Percentiles rank a stretch among this genome's conserved stretches.
phyloP scores from a whole-genome alignment of 2,888 invertebrate genomes.

The Eupeodes luniger region DNA sequence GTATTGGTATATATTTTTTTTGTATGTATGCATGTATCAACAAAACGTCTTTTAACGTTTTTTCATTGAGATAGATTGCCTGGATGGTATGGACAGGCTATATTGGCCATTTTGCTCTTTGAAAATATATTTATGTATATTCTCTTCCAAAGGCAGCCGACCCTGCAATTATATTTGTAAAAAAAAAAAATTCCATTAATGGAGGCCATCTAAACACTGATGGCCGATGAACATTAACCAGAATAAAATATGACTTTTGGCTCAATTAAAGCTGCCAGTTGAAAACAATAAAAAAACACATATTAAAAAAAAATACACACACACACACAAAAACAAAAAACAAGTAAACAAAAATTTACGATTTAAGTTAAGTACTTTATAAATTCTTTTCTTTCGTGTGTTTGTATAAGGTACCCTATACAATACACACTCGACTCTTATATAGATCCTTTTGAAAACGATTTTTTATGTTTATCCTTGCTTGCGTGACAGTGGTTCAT shows the following conservation, averaged over 20 bases:
- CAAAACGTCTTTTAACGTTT: slow-evolving; percentile 42
- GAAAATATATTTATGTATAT: not conserved
- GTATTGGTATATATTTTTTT: not conserved
- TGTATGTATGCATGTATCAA: not conserved
- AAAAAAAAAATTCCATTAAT: slow-evolving; percentile 40
- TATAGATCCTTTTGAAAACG: slow-evolving; percentile 34
- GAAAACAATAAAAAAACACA: slow-evolving; percentile 47
- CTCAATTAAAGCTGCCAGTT: slow-evolving; percentile 56
- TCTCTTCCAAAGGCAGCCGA: not conserved
- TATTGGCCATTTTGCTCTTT: slow-evolving; percentile 27
- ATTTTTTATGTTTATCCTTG: slow-evolving; percentile 47
- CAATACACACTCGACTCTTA: not conserved
- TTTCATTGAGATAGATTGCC: slow-evolving; percentile 46
- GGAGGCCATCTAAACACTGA: slow-evolving; percentile 49
- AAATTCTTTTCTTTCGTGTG: not conserved
- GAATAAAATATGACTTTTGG: slow-evolving; percentile 59
- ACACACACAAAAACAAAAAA: slow-evolving; percentile 11
- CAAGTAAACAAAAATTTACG: not conserved
- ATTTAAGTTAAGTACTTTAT: slow-evolving; percentile 27
- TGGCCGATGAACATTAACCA: slow-evolving; percentile 55
- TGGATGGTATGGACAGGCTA: not conserved
- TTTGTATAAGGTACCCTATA: not conserved
- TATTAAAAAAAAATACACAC: not conserved
- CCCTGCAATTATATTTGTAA: slow-evolving; percentile 40
- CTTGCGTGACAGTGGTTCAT: slow-evolving; percentile 40